These are phyloP conservation scores for Oxystoma pomonae DNA, from an alignment of 2,888 invertebrate species.

Conservation along the genomic window DNA sequence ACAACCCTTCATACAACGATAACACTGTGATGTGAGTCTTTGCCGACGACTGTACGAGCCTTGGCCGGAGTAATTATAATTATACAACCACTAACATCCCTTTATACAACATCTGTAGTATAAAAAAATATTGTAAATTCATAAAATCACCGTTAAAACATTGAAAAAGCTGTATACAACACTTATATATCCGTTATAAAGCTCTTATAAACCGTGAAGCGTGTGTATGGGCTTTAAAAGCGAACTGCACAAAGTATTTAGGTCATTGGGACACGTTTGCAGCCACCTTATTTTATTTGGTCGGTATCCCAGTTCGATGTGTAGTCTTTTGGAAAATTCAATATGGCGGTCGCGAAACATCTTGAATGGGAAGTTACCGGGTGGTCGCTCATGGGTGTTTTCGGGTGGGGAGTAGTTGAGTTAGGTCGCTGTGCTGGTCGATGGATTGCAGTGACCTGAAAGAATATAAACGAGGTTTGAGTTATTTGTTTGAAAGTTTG, in stretches of 20 bases:
- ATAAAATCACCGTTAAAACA: neutral
- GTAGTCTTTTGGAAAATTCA: neutral
- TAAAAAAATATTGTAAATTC: no score
- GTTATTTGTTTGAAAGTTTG: no score
- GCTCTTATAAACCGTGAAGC: neutral
- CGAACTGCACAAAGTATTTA: neutral
- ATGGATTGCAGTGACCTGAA: no score
- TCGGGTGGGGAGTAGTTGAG: no score
- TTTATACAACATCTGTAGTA: no score
- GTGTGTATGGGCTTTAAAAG: neutral
- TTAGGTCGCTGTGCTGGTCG: no score
- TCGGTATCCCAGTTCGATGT: constrained; percentile 2
- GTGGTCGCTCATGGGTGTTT: no score
- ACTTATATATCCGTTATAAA: neutral
- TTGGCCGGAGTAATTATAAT: constrained; percentile 11
- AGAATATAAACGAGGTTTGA: no score
- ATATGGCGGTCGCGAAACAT: neutral
- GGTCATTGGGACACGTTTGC: neutral
- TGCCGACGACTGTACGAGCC: neutral
- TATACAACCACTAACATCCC: no score
- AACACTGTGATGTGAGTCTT: constrained; percentile 11
- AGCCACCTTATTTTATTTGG: neutral
- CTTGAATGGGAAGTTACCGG: no score
- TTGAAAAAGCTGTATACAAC: neutral
- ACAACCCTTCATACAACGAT: constrained; percentile 23